These are phyloP conservation scores for Cordylochernes scorpioides DNA, from an alignment of 2,888 invertebrate species.

Conservation along the genomic window DNA sequence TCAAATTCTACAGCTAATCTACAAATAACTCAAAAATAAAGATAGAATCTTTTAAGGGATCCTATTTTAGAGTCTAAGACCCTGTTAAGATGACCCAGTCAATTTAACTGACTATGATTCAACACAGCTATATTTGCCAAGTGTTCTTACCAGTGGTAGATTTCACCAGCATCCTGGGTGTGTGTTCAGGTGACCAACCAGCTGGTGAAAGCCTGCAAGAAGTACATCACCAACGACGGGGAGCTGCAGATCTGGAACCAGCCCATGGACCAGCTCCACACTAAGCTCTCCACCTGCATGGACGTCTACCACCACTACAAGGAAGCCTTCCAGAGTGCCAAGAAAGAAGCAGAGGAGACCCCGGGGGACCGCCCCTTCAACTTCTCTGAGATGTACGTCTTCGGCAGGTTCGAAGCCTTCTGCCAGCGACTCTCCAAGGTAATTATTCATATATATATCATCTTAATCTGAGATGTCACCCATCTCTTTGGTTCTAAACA, in stretches of 20 bases:
- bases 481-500: too few species aligned
- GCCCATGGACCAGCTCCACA: conserved; percentile 35
- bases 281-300: conserved; percentile 35
- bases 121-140: too few species aligned
- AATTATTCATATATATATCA: too few species aligned
- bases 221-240: conserved; percentile 41
- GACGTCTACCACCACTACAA: conserved; percentile 31
- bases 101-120: too few species aligned
- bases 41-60: too few species aligned
- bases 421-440: conserved; percentile 43
- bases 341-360: conserved; percentile 37
- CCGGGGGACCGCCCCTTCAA: conserved; percentile 44
- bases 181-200: conserved; percentile 45
- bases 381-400: conserved; percentile 63
- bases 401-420: conserved; percentile 62
- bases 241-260: conserved; percentile 49
- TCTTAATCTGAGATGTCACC: too few species aligned
- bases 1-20: too few species aligned
- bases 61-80: too few species aligned
- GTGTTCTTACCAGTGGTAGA: too few species aligned
- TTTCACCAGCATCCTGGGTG: too few species aligned
- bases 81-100: too few species aligned
- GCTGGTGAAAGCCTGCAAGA: conserved; percentile 50
- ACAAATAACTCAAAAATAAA: too few species aligned
- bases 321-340: conserved; percentile 33